Conservation (phyloP, 2,797 vertebrate genomes). For the Anabas testudineus region DNA sequence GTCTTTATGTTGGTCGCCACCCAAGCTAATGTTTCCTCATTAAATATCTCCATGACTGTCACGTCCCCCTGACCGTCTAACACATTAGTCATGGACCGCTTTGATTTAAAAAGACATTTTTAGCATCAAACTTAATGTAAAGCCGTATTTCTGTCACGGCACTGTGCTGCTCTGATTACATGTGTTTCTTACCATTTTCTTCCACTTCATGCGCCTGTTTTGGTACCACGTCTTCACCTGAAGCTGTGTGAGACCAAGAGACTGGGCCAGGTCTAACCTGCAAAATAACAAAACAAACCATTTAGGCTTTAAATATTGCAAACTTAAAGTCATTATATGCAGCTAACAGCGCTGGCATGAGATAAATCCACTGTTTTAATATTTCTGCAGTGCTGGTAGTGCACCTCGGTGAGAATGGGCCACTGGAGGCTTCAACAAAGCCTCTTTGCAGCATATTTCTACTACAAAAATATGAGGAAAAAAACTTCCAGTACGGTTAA, state of each 20-base stretch:
- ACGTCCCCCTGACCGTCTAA: not conserved
- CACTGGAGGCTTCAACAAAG: no score
- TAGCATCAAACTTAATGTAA: not conserved
- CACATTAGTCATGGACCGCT: not conserved
- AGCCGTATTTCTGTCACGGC: not conserved
- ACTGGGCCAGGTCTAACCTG: conserved; percentile 96
- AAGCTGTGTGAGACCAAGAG: conserved; percentile 96
- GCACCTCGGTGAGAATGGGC: no score
- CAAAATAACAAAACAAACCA: conserved; percentile 47
- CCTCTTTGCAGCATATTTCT: no score
- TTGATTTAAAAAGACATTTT: not conserved
- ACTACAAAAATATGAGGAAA: no score
- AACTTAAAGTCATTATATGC: no score
- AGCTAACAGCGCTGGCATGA: no score
- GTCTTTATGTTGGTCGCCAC: not conserved
- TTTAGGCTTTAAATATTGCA: no score
- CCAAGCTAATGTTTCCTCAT: not conserved
- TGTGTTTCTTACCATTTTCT: conserved; percentile 92
- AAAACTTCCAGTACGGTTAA: no score
- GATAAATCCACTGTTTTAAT: no score
- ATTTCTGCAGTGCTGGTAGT: no score
- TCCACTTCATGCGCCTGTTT: conserved; percentile 99
- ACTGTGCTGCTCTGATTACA: not conserved
- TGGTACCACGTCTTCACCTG: conserved; percentile 99
- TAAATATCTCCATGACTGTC: not conserved